A percentile compares a stretch with the other conserved stretches of the same genome.
Conservation (phyloP, 2,113 vertebrate genomes). For the Sporophila hypoxantha region DNA sequence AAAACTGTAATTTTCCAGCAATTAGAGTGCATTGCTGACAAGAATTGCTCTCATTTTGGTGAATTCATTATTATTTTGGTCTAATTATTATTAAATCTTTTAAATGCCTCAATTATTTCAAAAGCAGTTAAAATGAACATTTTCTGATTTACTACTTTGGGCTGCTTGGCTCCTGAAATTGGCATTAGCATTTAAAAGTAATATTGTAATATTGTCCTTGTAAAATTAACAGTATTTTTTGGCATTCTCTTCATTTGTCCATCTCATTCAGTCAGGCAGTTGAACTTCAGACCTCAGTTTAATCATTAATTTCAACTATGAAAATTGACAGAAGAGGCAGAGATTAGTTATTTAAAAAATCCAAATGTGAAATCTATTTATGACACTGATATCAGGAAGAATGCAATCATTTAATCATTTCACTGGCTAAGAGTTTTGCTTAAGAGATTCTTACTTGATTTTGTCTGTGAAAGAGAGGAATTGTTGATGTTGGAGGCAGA, state of each 20-base stretch:
- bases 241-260: background rate
- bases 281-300: background rate
- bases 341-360: background rate
- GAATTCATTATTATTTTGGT: constrained; percentile 21
- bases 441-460: background rate
- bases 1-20: constrained; percentile 36
- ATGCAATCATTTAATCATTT: background rate
- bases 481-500: background rate
- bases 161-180: background rate
- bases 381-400: background rate
- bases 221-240: background rate
- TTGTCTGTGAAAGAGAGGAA: background rate
- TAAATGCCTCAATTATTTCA: constrained; percentile 4
- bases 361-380: background rate
- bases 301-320: background rate
- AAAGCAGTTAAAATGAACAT: background rate
- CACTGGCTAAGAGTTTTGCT: background rate
- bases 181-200: background rate
- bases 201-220: background rate
- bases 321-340: background rate
- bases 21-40: constrained; percentile 9
- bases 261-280: background rate
- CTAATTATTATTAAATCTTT: constrained; percentile 22
- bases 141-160: background rate
- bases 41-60: background rate